Evolutionary conservation across 1,140 invertebrate species (phyloP).

Genomic region (Hycleus cichorii): DNA sequence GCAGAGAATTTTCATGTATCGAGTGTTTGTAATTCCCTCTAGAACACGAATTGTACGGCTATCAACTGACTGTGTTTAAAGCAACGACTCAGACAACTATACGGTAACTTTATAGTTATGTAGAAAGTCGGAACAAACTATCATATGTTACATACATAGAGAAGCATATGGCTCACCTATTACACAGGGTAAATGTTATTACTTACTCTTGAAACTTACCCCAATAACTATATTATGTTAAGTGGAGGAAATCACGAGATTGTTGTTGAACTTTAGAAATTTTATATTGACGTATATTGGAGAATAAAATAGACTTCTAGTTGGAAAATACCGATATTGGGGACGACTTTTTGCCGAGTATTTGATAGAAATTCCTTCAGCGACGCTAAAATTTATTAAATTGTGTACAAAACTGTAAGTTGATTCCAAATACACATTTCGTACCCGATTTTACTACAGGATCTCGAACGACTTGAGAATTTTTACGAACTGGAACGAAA

Average conservation of each 20-base stretch:
- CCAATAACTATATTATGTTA: slow-evolving; percentile 1
- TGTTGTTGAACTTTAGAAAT: not conserved
- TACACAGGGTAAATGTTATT: slow-evolving; percentile 3
- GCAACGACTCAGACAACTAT: not conserved
- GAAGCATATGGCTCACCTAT: slow-evolving; percentile 2
- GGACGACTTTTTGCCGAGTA: too few relatives aligned
- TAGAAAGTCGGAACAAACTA: slow-evolving; percentile 11
- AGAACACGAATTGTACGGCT: too few relatives aligned
- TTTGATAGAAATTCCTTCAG: too few relatives aligned
- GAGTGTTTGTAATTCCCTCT: too few relatives aligned
- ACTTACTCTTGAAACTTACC: not conserved
- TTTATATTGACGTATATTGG: not conserved
- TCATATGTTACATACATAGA: slow-evolving; percentile 10
- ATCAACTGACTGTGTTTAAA: too few relatives aligned
- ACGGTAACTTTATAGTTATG: slow-evolving; percentile 13
- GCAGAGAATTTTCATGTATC: not conserved
- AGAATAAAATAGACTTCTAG: not conserved
- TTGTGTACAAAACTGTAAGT: too few relatives aligned
- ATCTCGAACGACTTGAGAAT: too few relatives aligned
- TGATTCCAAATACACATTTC: too few relatives aligned
- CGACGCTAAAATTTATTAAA: too few relatives aligned
- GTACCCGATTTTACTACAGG: too few relatives aligned
- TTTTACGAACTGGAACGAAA: too few relatives aligned
- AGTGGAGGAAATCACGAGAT: not conserved
- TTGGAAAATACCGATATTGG: too few relatives aligned